phyloP scores from a whole-genome alignment of 2,113 vertebrate species.

The Sceloporus tristichus region DNA sequence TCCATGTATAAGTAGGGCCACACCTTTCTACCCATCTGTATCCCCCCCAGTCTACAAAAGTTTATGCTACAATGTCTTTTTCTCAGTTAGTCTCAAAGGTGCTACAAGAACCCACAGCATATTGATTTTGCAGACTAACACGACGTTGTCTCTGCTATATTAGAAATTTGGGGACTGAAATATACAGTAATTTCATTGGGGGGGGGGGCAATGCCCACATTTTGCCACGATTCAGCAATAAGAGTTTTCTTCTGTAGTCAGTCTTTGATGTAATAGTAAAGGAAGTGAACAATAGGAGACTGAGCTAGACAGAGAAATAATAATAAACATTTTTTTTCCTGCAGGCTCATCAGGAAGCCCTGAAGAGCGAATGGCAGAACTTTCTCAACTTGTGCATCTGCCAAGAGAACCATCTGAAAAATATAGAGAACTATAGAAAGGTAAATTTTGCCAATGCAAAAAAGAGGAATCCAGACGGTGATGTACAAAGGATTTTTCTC shows the following conservation, averaged over 20 bases:
- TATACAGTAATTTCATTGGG: too few species aligned
- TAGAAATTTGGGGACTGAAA: too few species aligned
- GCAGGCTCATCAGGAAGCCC: constrained; percentile 88
- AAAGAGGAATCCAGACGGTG: fast-evolving
- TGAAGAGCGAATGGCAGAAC: constrained; percentile 94
- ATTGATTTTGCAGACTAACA: too few species aligned
- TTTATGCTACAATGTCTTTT: too few species aligned
- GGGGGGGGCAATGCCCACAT: too few species aligned
- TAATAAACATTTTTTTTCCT: neutral
- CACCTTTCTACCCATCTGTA: too few species aligned
- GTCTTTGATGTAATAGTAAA: constrained; percentile 3
- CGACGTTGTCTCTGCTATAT: too few species aligned
- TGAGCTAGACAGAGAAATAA: neutral
- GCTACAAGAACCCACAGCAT: too few species aligned
- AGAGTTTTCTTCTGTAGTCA: neutral
- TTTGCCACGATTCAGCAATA: neutral
- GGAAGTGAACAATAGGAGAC: neutral
- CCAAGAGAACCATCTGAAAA: constrained; percentile 92
- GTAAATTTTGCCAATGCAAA: constrained; percentile 65
- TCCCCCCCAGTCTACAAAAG: too few species aligned
- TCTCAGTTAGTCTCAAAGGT: too few species aligned
- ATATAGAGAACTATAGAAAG: constrained; percentile 87
- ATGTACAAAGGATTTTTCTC: neutral
- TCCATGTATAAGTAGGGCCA: too few species aligned
- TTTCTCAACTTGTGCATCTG: constrained; percentile 98